Evolutionary conservation across 2,888 invertebrate genomes (phyloP), one percentile per base, ranked within the genome.

Genomic region (Cremastinae sp.): DNA sequence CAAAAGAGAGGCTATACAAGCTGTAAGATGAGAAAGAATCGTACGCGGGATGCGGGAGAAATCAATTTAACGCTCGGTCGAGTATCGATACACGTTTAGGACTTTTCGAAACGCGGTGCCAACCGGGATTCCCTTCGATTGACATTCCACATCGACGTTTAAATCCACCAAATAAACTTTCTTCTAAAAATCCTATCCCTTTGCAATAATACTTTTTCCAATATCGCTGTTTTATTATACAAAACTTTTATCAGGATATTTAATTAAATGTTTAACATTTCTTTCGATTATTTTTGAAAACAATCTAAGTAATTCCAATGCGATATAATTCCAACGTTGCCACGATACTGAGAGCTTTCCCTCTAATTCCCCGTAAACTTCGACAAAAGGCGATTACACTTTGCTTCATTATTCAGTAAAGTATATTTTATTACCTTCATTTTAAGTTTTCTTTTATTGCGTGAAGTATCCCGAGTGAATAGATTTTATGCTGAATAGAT

Each of bases 1-100:
- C 34, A 51, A 51, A 41, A 65, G 59, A 64, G 47, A 41, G 12
- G 5, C 28, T 28, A 28, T 64, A 64, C 64, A 49, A 14, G 43
- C 56, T 69, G 64, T 64, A 64, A 49, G 69, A 76, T 22, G 64
- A 59, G 66, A 49, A 58, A 43, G 74, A 62, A 64, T 61, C 66
- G 59, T 68, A 71, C 20, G 38, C 69, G 75, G 80, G 73, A 74
- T 38, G 73, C 78, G 78, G 79, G 79, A 79, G 80, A 84, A 86
- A 86, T 86, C 85, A 85, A 86, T 86, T 86, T 86, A 85, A 85
- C 85, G 85, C 84, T 66, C 82, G 84, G 79, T 78, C 83, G 83
- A 75, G 78, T 78, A 80, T 80, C 82, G 82, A 81, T 81, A 78
- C 79, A 16, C 20, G 14, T 54, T 18, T 18, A 66, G 22, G 12